Evolutionary conservation across 2,888 invertebrate species (phyloP), one percentile per base, ranked within the genome.

Genomic region (Heliconius cydno): DNA sequence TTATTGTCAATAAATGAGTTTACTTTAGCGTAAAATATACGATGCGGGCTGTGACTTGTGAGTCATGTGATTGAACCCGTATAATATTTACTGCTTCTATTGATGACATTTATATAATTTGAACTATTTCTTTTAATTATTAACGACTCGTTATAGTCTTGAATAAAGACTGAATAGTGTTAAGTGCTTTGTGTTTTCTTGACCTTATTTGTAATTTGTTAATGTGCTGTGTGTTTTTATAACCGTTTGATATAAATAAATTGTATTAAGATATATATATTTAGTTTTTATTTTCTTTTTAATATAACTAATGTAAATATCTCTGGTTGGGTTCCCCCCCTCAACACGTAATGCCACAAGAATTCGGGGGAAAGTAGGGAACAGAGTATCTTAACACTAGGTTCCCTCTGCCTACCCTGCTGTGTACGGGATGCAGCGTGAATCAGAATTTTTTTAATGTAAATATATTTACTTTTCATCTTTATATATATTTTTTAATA

Each of bases 221-320:
- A 22, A 70, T 70, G 22, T 46, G 41, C 25, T 70, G 70, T 70
- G 38, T 68, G 65, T 65, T 13, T 70, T 70, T 70, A 7, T 41
- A 46, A 70, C 15, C 25, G 25, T 46, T 70, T 70, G 15, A 70
- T 41, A 70, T 70, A 25, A 70, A 70, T 70, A 70, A 70, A 70
- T 41, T 41, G 41, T 19, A 15, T 70, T 70, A 68, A 68, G n/a
- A 68, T 68, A 5, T n/a, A 34, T 34, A 34, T 34, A 12, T 13
- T 38, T 41, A 7, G 2, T n/a, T n/a, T 41, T 41, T 28, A 7
- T 25, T 70, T 25, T 15, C 15, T 7, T 41, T 41, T 15, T 6
- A 25, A 63, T 25, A 25, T 65, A 65, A 28, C 28, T 28, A 7
- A 15, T 15, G 25, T 65, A 22, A 22, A n/a, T 52, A 52, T 13